phyloP scores from a whole-genome alignment of 2,797 vertebrate genomes.

The Triplophysa yarkandensis region DNA sequence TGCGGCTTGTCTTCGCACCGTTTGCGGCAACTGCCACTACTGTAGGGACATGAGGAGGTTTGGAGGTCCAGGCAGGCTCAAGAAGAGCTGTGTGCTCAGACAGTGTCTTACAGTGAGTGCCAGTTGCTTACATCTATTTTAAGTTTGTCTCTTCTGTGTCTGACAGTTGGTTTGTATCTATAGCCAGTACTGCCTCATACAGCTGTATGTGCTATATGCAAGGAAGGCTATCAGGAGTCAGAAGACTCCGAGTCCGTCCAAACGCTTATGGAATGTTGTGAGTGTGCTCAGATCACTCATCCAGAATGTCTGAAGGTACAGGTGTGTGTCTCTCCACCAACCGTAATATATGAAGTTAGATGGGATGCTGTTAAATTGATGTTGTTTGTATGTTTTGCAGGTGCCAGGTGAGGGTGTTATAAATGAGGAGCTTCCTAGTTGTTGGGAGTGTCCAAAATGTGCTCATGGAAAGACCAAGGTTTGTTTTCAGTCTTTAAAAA shows the following conservation, averaged over 20 bases:
- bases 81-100: slow-evolving; percentile 90
- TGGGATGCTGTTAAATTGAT: background rate
- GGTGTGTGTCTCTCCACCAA: background rate
- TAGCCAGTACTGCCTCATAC: slow-evolving; percentile 94
- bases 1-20: slow-evolving; percentile 87
- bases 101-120: slow-evolving; percentile 90
- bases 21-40: slow-evolving; percentile 92
- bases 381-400: slow-evolving; percentile 66
- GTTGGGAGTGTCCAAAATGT: slow-evolving; percentile 98
- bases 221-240: slow-evolving; percentile 85
- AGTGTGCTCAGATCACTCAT: slow-evolving; percentile 93
- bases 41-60: slow-evolving; percentile 98
- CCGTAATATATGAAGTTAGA: background rate
- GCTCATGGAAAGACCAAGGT: slow-evolving; percentile 87
- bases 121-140: background rate
- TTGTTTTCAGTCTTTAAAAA: slow-evolving; percentile 28
- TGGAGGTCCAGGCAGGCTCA: slow-evolving; percentile 93
- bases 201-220: slow-evolving; percentile 90
- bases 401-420: slow-evolving; percentile 90
- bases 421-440: slow-evolving; percentile 93
- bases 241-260: slow-evolving; percentile 81
- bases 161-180: slow-evolving; percentile 30
- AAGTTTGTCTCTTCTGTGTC: background rate
- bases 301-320: slow-evolving; percentile 90
- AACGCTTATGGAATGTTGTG: slow-evolving; percentile 96